Base-by-base conservation (phyloP, 2,888 invertebrate genomes). In the Linyphia triangularis region DNA sequence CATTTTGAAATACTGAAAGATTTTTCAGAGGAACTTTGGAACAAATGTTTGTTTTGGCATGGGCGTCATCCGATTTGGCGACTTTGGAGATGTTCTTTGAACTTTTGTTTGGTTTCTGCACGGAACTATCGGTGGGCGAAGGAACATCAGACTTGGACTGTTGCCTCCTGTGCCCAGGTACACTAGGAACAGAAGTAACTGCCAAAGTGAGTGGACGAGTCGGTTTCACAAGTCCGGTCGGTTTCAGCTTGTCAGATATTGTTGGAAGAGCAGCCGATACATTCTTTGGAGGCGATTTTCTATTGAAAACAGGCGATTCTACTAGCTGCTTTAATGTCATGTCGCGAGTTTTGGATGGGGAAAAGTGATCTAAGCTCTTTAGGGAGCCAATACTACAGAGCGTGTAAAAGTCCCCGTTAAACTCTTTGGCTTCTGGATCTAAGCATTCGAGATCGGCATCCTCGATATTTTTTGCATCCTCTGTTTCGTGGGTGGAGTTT, bases 351-450 rank as follows among this genome's bases (percentile, higher is more conserved):
- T 43, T 75, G 0, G 69, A 67, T 2, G 82, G 81, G 7, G 88
- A 82, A 10, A 57, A 75, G 16, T 59, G 88, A 30, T 88, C 88
- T 24, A 88, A 61, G 33, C 88, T 88, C 51, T 51, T 69, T n/a
- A 95, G 96, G 93, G 96, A 96, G 92, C 96, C 96, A 92, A 96
- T 96, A 93, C 96, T 96, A 69, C 96, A 96, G 90, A 96, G 94
- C 40, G 96, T 95, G 92, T 96, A 96, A 92, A 96, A 96, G 93
- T 96, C 96, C 90, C 96, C 93, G 5, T 96, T 96, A 91, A 96
- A 96, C 92, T 96, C 96, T 0, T 91, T 91, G 24, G 73, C 73
- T 61, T 90, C 90, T 7, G 84, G 61, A 33, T 89, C 86, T n/a
- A 89, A 30, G 6, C 77, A 37, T 37, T 91, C 91, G 19, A 91